Evolutionary conservation across 2,797 vertebrate genomes (phyloP), one percentile per base, ranked within the genome.

Genomic region (Galaxias olidus): DNA sequence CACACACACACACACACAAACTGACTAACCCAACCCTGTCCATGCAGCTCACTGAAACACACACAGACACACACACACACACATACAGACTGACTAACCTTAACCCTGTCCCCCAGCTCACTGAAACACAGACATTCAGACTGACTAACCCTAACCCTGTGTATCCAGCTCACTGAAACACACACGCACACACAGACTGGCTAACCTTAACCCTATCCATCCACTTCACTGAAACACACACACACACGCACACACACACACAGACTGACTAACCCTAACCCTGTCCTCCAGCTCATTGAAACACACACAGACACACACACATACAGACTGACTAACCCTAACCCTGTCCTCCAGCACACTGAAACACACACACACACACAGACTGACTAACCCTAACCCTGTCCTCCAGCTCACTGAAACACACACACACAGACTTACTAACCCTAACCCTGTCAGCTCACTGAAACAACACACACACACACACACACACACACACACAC

Each of bases 91-190:
- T n/a, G n/a, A n/a, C n/a, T n/a, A n/a, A n/a, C n/a, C n/a, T n/a
- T n/a, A n/a, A n/a, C n/a, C 0, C 0, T 0, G 0, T 19, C 95
- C 95, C 0, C 72, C 49, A 97, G 83, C 49, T 87, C 80, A 76
- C 95, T 97, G 84, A 4, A 53, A 69, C 30, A 67, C 17, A 61
- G 50, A 30, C 30, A 30, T 6, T n/a, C n/a, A n/a, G n/a, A n/a
- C n/a, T n/a, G n/a, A n/a, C n/a, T n/a, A n/a, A n/a, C n/a, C n/a
- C n/a, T n/a, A n/a, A 30, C 30, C 0, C 0, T 0, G 0, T 19
- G 95, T 95, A 0, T 0, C 72, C 49, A 97, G 83, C 49, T 87
- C 80, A 76, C 95, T 97, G 84, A 4, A 53, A 69, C 30, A 67
- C 17, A 61, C 53, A 30, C 30, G 6, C 30, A 30, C 30, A n/a